Base-by-base conservation (phyloP, 2,113 vertebrate genomes). In the Alectura lathami region DNA sequence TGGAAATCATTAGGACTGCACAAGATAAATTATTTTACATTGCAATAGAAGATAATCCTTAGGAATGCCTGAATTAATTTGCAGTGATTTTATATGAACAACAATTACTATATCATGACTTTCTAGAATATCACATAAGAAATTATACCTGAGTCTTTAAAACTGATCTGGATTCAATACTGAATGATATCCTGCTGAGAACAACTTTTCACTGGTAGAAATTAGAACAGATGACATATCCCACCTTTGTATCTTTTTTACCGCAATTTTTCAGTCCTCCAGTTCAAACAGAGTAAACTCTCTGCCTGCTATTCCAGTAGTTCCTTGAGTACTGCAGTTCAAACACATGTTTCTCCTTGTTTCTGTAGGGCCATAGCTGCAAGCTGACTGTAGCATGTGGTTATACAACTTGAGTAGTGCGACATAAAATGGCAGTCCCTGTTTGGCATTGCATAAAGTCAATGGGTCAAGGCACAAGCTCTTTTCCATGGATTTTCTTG, bases 401-500 rank as follows among this genome's bases (percentile, higher is more conserved):
- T 22, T 64, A 32, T 38, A 50, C 53, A 76, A 45, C 36, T 57
- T 92, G 95, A 93, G 78, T 94, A 70, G 91, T 73, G 82, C 64
- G 54, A 21, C 78, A 93, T 34, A 74, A 93, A 81, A 81, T 81
- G 62, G 79, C 54, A 90, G 34, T 64, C 70, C 56, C 66, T 92
- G 36, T 74, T 95, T 93, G 78, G 76, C 88, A 50, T 32, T 62
- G 17, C 0, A 3, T 50, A 21, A 91, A 88, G 68, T 89, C 86
- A 94, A 3, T 48, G 60, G 75, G 63, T 93, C 90, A 92, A 69
- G 47, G 70, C 51, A 84, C 50, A 88, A 91, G 82, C 93, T 92
- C 24, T 90, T 95, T 97, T 94, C 80, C 66, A 29, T 66, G 82
- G 48, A 62, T 53, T 88, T 89, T 77, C 85, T 96, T 95, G 83